Evolutionary conservation across 2,113 vertebrate species (phyloP), one percentile per base, ranked within the genome.

Genomic region (Caloenas nicobarica): DNA sequence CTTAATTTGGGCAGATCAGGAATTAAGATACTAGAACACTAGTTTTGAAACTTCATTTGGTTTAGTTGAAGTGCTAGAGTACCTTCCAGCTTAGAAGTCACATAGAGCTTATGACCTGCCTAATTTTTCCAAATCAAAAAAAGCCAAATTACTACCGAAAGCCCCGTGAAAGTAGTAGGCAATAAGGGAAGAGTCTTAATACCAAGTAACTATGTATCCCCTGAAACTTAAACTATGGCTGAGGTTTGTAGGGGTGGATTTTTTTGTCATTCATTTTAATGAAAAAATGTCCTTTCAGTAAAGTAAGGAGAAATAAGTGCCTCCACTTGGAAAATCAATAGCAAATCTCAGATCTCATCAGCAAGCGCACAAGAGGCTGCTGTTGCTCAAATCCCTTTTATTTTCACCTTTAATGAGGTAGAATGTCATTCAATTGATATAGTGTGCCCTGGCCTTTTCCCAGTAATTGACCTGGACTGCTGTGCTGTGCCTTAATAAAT

Each of bases 371-470:
- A 80, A 86, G 86, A 88, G 72, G 82, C 85, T 97, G 86, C 80
- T 93, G 82, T 94, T 94, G 80, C 81, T 95, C 91, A 92, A 92
- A 89, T 95, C 81, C 38, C 73, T 93, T 96, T 96, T 94, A 96
- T 95, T 97, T 97, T 97, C 95, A 93, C 95, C 86, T 95, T 97
- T 96, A 96, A 97, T 96, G 93, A 97, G 64, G 86, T 93, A 96
- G 90, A 96, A 95, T 92, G 84, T 91, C 42, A 60, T 95, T 92
- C 76, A 81, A 26, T 91, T 96, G 91, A 92, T 95, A n/a, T 14
- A 82, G 33, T 79, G 70, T 78, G 90, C 85, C 81, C 53, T 89
- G 76, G 91, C 64, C 84, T 95, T 95, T 93, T 83, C 79, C 31
- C 73, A 90, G 76, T 94, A 95, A 97, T 96, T 96, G 91, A 89